Evolutionary conservation across 2,888 invertebrate genomes (phyloP), one percentile per base, ranked within the genome.

Genomic region (Hemicrepidius hirtus): DNA sequence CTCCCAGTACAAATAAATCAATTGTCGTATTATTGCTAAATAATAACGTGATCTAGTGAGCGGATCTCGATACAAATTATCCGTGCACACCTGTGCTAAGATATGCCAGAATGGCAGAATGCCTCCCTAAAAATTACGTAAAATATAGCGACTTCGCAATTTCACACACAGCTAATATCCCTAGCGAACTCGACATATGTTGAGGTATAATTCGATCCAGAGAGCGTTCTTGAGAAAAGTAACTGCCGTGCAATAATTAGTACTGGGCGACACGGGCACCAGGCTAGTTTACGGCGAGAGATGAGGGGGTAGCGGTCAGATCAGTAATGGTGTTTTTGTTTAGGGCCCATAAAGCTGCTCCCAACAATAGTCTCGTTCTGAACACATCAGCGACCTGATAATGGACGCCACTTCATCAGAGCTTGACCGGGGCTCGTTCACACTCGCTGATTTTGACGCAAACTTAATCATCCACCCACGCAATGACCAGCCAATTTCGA

Each of bases 241-340:
- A 64, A 72, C 49, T 66, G 65, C 64, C 59, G 49, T 16, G 41
- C 53, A 55, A 74, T 75, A 75, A 75, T 75, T 75, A 75, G 72
- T 66, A 62, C 46, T 59, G 66, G 66, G 72, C 72, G 75, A 75
- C 75, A 75, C 67, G 62, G 66, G 69, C 60, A 59, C 65, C 55
- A 67, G 62, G 64, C 73, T 70, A 68, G 71, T 76, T 75, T 73
- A 71, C 64, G 50, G 68, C 50, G 73, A 60, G 73, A 73, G 67
- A 73, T 73, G 74, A 75, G 75, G 73, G 75, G 71, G 73, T 75
- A 69, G 73, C 75, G 77, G 78, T 75, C 76, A 79, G 77, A 79
- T 80, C 78, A 75, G 83, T 84, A 84, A 84, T 83, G 81, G 81
- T 82, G 82, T 84, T 84, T 84, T 84, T 83, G 83, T 84, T 84